These are phyloP conservation scores for Philypnodon macrostomus DNA, from an alignment of 2,797 vertebrate species.

Conservation along the genomic window DNA sequence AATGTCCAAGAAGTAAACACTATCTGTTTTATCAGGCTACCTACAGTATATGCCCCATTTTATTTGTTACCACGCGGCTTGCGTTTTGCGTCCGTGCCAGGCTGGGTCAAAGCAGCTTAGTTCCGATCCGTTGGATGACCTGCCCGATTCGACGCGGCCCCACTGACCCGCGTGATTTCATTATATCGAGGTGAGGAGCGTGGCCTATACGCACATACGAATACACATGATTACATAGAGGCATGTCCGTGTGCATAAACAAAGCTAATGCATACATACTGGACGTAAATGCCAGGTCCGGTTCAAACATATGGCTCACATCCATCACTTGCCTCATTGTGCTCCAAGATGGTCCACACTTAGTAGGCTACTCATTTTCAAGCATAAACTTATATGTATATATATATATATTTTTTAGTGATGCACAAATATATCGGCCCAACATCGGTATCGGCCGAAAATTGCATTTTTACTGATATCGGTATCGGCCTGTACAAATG, in stretches of 20 bases:
- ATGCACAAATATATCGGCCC: too few species aligned
- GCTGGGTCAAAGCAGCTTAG: conserved; percentile 80
- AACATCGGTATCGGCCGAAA: too few species aligned
- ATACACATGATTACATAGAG: not conserved
- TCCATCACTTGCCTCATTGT: not conserved
- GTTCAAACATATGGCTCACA: not conserved
- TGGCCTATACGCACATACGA: conserved; percentile 30
- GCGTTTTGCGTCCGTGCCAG: conserved; percentile 63
- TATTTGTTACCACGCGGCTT: too few species aligned
- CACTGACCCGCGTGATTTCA: conserved; percentile 79
- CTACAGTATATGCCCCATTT: too few species aligned
- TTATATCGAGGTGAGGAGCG: conserved; percentile 74
- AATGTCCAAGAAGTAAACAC: too few species aligned
- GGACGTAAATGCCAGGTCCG: not conserved
- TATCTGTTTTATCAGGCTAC: too few species aligned
- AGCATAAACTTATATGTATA: too few species aligned
- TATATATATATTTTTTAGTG: too few species aligned
- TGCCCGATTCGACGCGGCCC: conserved; percentile 66
- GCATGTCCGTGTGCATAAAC: conserved; percentile 1
- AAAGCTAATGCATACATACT: not conserved
- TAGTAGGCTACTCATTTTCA: too few species aligned
- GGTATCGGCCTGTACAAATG: too few species aligned
- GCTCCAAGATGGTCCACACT: too few species aligned
- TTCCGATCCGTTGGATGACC: conserved; percentile 79
- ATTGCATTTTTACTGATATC: too few species aligned